Base-by-base conservation (phyloP, 2,888 invertebrate species). In the Acrobasis suavella region DNA sequence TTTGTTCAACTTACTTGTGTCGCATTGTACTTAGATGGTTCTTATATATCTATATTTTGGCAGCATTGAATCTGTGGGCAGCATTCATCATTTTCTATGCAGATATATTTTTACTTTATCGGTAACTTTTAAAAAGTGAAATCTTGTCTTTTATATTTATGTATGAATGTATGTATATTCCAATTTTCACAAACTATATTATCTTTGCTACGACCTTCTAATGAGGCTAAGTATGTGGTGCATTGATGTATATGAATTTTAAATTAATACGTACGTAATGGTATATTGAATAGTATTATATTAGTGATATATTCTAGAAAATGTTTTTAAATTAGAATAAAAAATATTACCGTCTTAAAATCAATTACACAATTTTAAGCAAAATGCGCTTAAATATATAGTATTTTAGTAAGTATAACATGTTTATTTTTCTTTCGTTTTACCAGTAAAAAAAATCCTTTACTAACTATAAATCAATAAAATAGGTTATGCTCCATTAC, bases 161-260 rank as follows among this genome's bases (percentile, higher is more conserved):
- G 46, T 14, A n/a, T 46, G 12, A 14, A 32, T 32, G 12, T 14
- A 42, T 14, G 12, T 22, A 46, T 22, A 46, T 58, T 17, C 12
- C 32, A 17, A 56, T 49, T 64, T 17, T 22, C 32, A 32, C 38
- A 49, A 39, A 63, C 61, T 62, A 59, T 58, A 54, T n/a, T 22
- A 50, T 60, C 51, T 52, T 15, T 62, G 62, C 66, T 61, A 63
- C 59, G 64, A 66, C 64, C 62, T 61, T 58, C 59, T 58, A 64
- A 67, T 72, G 74, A 78, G 74, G 77, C 76, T 78, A 78, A 73
- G 66, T 64, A 69, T 64, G 73, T 78, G 79, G 75, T 81, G 79
- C 76, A 78, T 70, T 77, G 75, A 74, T 75, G 75, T 69, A 65
- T 67, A 69, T 67, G 63, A 64, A 64, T 80, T 80, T 77, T 70